Conservation (phyloP, 1,140 invertebrate species). For the Philotrypesis tridentata region DNA sequence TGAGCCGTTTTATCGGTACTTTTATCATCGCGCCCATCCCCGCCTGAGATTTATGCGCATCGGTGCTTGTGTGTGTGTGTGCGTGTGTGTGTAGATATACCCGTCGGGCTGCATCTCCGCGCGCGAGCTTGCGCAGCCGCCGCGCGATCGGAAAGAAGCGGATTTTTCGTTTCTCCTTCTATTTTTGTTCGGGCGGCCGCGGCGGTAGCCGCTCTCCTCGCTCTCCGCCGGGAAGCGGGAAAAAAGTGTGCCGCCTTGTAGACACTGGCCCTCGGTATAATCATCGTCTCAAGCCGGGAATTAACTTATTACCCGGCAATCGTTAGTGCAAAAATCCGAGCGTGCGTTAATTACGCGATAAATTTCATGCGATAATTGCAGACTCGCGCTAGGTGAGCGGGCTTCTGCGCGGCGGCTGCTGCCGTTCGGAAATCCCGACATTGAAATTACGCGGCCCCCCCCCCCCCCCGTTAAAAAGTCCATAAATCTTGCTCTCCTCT, state of each 20-base stretch:
- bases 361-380: conserved; percentile 42
- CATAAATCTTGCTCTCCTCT: conserved; percentile 32
- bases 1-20: conserved; percentile 43
- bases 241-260: conserved; percentile 12
- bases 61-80: conserved; percentile 1
- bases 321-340: background rate
- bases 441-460: conserved; percentile 26
- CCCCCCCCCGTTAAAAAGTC: conserved; percentile 12
- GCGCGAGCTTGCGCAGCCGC: too few species aligned
- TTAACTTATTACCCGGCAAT: conserved; percentile 40
- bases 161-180: too few species aligned
- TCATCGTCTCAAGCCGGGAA: conserved; percentile 20
- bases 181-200: too few species aligned
- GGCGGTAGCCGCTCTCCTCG: too few species aligned
- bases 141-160: too few species aligned
- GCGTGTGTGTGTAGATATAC: too few species aligned
- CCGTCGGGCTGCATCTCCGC: too few species aligned
- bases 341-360: conserved; percentile 43
- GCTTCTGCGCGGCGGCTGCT: too few species aligned
- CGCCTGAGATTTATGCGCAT: conserved; percentile 2
- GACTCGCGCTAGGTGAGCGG: background rate
- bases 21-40: conserved; percentile 14
- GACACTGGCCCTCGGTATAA: conserved; percentile 10
- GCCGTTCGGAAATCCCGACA: conserved; percentile 1
- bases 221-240: background rate